A percentile compares a stretch with the other conserved stretches of the same genome.
Evolutionary conservation across 2,888 invertebrate genomes (phyloP).

Genomic region (Adela reaumurella): DNA sequence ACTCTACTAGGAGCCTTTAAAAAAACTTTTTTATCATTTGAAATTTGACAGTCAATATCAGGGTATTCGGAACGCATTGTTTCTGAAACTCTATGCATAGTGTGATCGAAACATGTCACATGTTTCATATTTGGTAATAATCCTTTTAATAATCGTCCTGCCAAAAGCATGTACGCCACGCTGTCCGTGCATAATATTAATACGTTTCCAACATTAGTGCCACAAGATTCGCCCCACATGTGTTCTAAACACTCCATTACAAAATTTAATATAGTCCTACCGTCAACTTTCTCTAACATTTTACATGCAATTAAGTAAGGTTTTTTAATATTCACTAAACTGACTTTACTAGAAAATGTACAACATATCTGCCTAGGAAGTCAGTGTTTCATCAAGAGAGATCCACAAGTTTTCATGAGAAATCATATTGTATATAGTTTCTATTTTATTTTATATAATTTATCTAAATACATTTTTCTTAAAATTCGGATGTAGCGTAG

Average conservation of each 20-base stretch:
- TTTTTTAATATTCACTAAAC: neutral
- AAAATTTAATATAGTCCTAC: constrained; percentile 2
- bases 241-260: constrained; percentile 2
- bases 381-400: constrained; percentile 3
- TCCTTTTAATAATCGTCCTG: constrained; percentile 3
- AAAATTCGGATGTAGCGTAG: no score
- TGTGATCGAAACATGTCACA: neutral
- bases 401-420: neutral
- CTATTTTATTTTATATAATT: no score
- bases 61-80: neutral
- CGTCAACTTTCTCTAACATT: constrained; percentile 3
- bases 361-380: constrained; percentile 1
- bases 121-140: constrained; percentile 1
- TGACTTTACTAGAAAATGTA: constrained; percentile 3
- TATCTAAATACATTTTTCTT: no score
- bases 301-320: constrained; percentile 4
- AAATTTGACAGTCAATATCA: constrained; percentile 1
- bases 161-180: constrained; percentile 4
- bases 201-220: constrained; percentile 1
- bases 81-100: constrained; percentile 1
- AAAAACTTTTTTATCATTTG: constrained; percentile 2
- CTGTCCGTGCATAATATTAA: constrained; percentile 1
- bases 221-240: constrained; percentile 2
- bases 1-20: constrained; percentile 1
- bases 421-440: no score